A percentile compares a stretch with the other conserved stretches of the same genome.
Evolutionary conservation across 2,888 invertebrate genomes (phyloP).

Genomic region (Brenthis daphne): DNA sequence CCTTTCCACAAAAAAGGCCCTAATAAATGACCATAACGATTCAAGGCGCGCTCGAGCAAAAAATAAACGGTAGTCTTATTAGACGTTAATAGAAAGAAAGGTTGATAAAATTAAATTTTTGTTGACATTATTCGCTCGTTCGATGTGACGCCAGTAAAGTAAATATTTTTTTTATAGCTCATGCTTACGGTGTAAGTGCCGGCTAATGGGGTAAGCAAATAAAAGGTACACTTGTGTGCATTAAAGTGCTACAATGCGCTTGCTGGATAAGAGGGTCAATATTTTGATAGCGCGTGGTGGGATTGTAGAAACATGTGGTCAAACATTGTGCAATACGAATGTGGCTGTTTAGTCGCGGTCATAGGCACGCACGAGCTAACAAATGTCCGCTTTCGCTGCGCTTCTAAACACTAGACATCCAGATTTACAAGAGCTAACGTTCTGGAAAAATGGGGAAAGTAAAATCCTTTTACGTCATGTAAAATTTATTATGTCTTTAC

Average conservation of each 20-base stretch:
- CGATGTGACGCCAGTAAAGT: slow-evolving; percentile 58
- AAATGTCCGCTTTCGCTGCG: slow-evolving; percentile 63
- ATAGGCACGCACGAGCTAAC: slow-evolving; percentile 58
- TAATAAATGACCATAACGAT: slow-evolving; percentile 72
- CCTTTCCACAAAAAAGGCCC: slow-evolving; percentile 70
- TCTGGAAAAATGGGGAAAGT: background rate
- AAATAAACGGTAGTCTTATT: slow-evolving; percentile 60
- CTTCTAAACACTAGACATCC: slow-evolving; percentile 19
- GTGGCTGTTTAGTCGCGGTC: slow-evolving; percentile 61
- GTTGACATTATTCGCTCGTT: slow-evolving; percentile 51
- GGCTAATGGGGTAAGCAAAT: slow-evolving; percentile 75
- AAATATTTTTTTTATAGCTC: slow-evolving; percentile 70
- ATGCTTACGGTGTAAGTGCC: slow-evolving; percentile 66
- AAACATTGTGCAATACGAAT: slow-evolving; percentile 75
- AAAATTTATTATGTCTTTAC: slow-evolving; percentile 4
- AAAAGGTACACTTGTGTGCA: slow-evolving; percentile 66
- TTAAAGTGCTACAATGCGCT: slow-evolving; percentile 66
- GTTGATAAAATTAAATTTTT: slow-evolving; percentile 65
- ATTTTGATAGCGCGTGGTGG: slow-evolving; percentile 76
- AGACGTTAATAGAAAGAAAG: slow-evolving; percentile 53
- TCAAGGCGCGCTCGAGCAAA: slow-evolving; percentile 56
- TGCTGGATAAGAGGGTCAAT: slow-evolving; percentile 77
- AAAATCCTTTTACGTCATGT: background rate
- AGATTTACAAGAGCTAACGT: slow-evolving; percentile 15
- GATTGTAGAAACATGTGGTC: slow-evolving; percentile 74